Percentiles rank a stretch among this genome's conserved stretches.
phyloP scores from a whole-genome alignment of 1,140 invertebrate species.

The Drosophila kanapiae region DNA sequence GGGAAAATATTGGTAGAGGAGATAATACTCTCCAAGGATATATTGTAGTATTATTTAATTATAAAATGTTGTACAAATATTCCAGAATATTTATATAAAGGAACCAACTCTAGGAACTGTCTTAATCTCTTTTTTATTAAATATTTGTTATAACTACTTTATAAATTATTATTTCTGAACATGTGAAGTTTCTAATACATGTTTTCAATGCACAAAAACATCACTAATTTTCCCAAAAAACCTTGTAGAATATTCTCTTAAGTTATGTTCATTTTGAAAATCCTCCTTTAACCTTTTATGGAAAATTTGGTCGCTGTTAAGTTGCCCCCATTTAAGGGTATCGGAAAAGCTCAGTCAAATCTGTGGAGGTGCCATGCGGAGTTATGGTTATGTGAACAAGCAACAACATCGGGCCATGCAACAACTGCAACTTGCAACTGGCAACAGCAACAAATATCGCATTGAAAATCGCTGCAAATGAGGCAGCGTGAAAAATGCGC shows the following conservation, averaged over 20 bases:
- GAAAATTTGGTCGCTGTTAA: neutral
- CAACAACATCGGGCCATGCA: constrained; percentile 24
- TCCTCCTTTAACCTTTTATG: constrained; percentile 1
- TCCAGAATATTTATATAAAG: neutral
- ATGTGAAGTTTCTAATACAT: too few species aligned
- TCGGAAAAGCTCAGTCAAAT: constrained; percentile 33
- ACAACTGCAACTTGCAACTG: constrained; percentile 45
- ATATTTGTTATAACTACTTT: neutral
- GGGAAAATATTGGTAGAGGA: neutral
- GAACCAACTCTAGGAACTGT: neutral
- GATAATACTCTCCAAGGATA: constrained; percentile 13
- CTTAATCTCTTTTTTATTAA: neutral
- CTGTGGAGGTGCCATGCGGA: constrained; percentile 65
- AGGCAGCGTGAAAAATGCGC: constrained; percentile 69
- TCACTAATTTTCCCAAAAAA: neutral
- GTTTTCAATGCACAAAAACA: too few species aligned
- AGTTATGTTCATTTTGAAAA: neutral
- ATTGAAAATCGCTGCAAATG: constrained; percentile 70
- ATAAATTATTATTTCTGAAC: too few species aligned
- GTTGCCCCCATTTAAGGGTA: constrained; percentile 28
- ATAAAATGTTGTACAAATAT: neutral
- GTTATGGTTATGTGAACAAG: constrained; percentile 75
- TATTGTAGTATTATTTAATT: neutral
- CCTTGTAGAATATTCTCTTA: neutral
- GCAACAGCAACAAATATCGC: constrained; percentile 45